Evolutionary conservation across 2,888 invertebrate genomes (phyloP).

Genomic region (Hyposoter dolosus): DNA sequence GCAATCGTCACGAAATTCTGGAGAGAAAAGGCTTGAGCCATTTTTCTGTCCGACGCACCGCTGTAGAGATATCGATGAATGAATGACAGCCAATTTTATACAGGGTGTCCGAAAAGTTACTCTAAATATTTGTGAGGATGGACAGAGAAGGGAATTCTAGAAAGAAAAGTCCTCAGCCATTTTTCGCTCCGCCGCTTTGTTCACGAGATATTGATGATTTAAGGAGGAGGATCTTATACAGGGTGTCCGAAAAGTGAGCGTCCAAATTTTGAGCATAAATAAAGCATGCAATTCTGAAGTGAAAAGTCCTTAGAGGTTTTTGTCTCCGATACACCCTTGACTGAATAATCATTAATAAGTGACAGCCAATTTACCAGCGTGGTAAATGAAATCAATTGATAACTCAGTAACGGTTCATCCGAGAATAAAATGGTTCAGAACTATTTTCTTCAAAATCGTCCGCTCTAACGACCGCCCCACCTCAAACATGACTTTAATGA

Average conservation of each 20-base stretch:
- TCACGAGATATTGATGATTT: not conserved
- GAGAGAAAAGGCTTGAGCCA: not conserved
- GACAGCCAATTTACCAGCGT: not conserved
- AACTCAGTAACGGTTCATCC: not conserved
- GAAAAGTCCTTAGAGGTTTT: not conserved
- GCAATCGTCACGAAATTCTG: not conserved
- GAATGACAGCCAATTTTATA: not conserved
- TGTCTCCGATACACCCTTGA: not conserved
- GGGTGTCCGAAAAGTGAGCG: not conserved
- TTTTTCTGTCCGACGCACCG: not conserved
- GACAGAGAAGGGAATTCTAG: not conserved
- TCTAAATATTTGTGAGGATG: not conserved
- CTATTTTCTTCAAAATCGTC: not conserved
- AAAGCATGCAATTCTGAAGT: not conserved
- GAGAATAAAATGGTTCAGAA: not conserved
- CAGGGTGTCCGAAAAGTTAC: conserved; percentile 4
- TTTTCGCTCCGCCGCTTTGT: not conserved
- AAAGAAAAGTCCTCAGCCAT: not conserved
- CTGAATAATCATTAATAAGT: not conserved
- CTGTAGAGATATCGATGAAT: not conserved
- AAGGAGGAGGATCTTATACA: not conserved
- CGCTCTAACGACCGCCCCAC: not conserved
- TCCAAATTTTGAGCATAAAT: not conserved
- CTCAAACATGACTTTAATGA: not conserved
- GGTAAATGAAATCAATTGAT: not conserved